Evolutionary conservation across 2,797 vertebrate genomes (phyloP).

Genomic region (Clamator glandarius): DNA sequence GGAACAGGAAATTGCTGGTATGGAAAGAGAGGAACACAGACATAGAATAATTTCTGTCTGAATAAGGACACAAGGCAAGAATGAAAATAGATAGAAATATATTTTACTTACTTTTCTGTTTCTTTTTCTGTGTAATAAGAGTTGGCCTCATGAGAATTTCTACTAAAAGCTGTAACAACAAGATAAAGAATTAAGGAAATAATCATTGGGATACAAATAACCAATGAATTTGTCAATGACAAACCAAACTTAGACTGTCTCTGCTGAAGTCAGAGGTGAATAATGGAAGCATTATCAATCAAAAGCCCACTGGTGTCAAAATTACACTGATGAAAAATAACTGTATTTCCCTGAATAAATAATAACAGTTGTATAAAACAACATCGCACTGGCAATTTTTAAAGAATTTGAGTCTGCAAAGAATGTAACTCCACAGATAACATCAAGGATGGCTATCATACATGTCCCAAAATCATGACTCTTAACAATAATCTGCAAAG

Average conservation of each 20-base stretch:
- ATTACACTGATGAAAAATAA: background rate
- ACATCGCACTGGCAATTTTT: background rate
- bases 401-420: background rate
- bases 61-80: background rate
- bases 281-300: background rate
- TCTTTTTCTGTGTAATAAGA: constrained; percentile 93
- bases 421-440: background rate
- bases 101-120: constrained; percentile 89
- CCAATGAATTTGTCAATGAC: background rate
- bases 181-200: constrained; percentile 20
- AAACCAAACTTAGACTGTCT: background rate
- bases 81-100: background rate
- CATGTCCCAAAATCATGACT: background rate
- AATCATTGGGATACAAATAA: background rate
- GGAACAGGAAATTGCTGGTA: constrained; percentile 10
- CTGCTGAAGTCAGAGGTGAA: background rate
- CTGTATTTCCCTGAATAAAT: background rate
- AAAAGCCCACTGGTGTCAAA: background rate
- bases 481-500: background rate
- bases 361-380: background rate
- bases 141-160: constrained; percentile 98
- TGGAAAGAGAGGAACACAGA: background rate
- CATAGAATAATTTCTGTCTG: background rate
- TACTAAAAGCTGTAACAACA: constrained; percentile 88
- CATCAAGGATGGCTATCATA: background rate